Conservation (phyloP, 1,140 invertebrate species). For the Drosophila punjabiensis region DNA sequence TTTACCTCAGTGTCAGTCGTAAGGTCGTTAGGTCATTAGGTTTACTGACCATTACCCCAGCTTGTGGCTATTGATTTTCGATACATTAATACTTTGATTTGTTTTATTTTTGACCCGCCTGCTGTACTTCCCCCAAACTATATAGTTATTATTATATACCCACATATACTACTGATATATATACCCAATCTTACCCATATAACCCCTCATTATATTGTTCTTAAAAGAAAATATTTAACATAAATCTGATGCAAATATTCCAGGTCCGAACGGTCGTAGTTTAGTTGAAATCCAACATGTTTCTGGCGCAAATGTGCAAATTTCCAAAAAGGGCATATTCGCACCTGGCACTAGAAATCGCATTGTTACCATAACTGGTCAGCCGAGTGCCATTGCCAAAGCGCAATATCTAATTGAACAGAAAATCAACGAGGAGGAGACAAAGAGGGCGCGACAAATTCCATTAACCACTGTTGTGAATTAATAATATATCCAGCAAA, state of each 20-base stretch:
- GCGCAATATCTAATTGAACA: slow-evolving; percentile 98
- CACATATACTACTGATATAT: slow-evolving; percentile 10
- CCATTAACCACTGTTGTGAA: slow-evolving; percentile 90
- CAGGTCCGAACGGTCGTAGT: slow-evolving; percentile 96
- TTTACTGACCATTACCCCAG: slow-evolving; percentile 11
- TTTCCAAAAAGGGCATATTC: slow-evolving; percentile 99
- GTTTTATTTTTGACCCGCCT: slow-evolving; percentile 5
- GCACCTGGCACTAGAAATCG: slow-evolving; percentile 98
- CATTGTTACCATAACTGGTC: slow-evolving; percentile 97
- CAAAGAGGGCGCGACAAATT: slow-evolving; percentile 95
- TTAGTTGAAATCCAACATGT: slow-evolving; percentile 98
- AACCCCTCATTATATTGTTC: slow-evolving; percentile 32
- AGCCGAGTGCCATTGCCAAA: slow-evolving; percentile 93
- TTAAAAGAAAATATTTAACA: slow-evolving; percentile 62
- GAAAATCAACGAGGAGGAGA: slow-evolving; percentile 97
- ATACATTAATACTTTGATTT: slow-evolving; percentile 25
- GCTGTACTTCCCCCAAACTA: slow-evolving; percentile 7
- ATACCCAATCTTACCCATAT: slow-evolving; percentile 15
- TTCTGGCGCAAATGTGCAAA: slow-evolving; percentile 98
- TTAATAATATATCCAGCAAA: slow-evolving; percentile 62
- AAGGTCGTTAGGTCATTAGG: slow-evolving; percentile 56
- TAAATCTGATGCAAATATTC: slow-evolving; percentile 81
- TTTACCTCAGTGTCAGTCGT: slow-evolving; percentile 70
- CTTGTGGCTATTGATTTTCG: slow-evolving; percentile 36
- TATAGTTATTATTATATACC: slow-evolving; percentile 22